Base-by-base conservation (phyloP, 2,797 vertebrate species). In the Sebastes nivosus region DNA sequence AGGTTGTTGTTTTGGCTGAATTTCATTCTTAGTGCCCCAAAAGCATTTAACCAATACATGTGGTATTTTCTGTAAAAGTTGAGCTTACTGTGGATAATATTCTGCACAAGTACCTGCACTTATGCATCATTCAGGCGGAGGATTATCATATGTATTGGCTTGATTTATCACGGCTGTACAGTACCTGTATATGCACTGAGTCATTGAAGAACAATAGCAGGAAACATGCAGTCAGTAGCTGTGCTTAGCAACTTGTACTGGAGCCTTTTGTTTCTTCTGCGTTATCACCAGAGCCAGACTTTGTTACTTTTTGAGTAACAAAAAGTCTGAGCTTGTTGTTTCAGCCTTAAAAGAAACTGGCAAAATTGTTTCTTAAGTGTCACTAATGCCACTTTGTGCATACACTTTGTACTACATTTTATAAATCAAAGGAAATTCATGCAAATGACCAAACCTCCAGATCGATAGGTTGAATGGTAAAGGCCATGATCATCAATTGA, bases 401-500 rank as follows among this genome's bases (percentile, higher is more conserved):
- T 58, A 7, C 24, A 38, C 9, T 46, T 75, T 63, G 32, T 36
- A 27, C 42, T 55, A 25, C 29, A 59, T 79, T 67, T 79, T 30
- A 60, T 75, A 69, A 78, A 67, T 64, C 68, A 66, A 72, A 59
- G 30, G 20, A 64, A 50, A 75, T 75, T 30, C 18, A 76, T 60
- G 52, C 32, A 77, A 86, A 80, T 67, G 66, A 46, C 46, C 46
- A 10, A 22, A 58, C n/a, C 16, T 66, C 16, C 3, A 30, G 30
- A 81, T 87, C 22, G 0, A 69, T 78, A 74, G 34, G 50, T 60
- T 6, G n/a, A 34, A 27, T 67, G 46, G 42, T 83, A 64, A 77
- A 87, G 76, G 79, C 57, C 42, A 58, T 34, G 61, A 50, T 58
- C 71, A 78, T 82, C 60, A 75, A 52, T 24, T 29, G 29, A 84